Evolutionary conservation across 2,113 vertebrate species (phyloP).

Genomic region (Antigone vipio): DNA sequence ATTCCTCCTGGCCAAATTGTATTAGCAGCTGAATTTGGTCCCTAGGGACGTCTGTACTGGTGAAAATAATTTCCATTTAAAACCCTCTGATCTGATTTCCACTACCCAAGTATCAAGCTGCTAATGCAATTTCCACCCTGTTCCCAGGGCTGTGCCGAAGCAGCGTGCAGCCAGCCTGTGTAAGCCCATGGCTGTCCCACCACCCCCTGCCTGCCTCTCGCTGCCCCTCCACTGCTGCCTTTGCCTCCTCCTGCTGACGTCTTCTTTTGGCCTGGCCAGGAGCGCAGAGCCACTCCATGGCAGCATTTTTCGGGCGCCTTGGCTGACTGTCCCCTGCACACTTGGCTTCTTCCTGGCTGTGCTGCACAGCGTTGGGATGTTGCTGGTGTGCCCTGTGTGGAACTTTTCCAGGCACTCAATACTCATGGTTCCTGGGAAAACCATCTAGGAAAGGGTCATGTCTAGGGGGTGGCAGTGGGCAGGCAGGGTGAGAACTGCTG

Average conservation of each 20-base stretch:
- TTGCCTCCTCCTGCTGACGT: not conserved
- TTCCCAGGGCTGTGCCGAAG: not conserved
- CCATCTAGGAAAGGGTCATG: accelerated
- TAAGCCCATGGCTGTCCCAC: not conserved
- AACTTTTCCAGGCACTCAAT: accelerated
- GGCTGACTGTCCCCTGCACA: accelerated
- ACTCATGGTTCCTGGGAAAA: accelerated
- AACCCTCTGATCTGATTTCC: not conserved
- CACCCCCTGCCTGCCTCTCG: not conserved
- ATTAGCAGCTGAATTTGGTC: not conserved
- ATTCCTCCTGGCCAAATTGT: constrained; percentile 7
- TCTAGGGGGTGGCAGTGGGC: not conserved
- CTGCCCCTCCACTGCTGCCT: accelerated
- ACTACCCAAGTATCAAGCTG: not conserved
- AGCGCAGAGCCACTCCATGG: accelerated
- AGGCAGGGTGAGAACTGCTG: not conserved
- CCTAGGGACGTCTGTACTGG: not conserved
- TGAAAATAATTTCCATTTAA: constrained; percentile 20
- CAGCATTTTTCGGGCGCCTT: not conserved
- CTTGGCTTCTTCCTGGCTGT: accelerated
- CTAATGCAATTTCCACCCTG: not conserved
- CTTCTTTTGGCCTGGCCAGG: not conserved
- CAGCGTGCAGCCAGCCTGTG: not conserved
- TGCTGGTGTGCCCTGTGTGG: accelerated
- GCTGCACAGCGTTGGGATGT: accelerated